Percentiles rank a stretch among this genome's conserved stretches.
phyloP scores from a whole-genome alignment of 2,888 invertebrate genomes.

The Lasioglossum oenotherae region DNA sequence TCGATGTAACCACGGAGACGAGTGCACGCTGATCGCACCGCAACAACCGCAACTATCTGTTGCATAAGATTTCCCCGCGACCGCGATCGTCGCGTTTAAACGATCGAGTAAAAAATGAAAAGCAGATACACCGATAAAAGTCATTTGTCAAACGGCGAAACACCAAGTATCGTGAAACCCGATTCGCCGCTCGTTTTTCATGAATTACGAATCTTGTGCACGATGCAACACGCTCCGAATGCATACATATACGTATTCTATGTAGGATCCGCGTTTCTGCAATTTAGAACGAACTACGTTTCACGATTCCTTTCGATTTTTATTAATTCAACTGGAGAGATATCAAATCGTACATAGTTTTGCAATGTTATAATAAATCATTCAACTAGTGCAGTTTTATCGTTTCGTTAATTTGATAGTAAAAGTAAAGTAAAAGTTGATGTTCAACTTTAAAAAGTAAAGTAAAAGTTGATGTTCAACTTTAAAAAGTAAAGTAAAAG shows the following conservation, averaged over 20 bases:
- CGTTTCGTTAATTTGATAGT: no score
- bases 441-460: no score
- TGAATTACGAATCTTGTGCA: conserved; percentile 11
- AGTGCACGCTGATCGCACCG: neutral
- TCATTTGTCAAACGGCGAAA: conserved; percentile 23
- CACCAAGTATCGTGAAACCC: neutral
- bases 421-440: neutral
- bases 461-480: neutral
- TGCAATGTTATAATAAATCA: neutral
- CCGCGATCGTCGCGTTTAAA: neutral
- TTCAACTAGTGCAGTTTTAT: no score
- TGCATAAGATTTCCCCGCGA: conserved; percentile 38
- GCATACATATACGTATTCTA: neutral
- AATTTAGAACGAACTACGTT: neutral
- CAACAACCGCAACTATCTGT: conserved; percentile 47
- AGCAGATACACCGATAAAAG: conserved; percentile 11
- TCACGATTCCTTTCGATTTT: neutral
- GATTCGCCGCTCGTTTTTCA: neutral
- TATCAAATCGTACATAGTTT: neutral
- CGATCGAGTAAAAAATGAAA: conserved; percentile 15
- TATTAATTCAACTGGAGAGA: neutral
- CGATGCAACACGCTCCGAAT: neutral
- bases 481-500: neutral
- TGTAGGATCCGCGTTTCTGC: neutral
- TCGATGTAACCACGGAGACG: conserved; percentile 3